phyloP scores from a whole-genome alignment of 2,113 vertebrate species.

The Leptobrachium leishanense region DNA sequence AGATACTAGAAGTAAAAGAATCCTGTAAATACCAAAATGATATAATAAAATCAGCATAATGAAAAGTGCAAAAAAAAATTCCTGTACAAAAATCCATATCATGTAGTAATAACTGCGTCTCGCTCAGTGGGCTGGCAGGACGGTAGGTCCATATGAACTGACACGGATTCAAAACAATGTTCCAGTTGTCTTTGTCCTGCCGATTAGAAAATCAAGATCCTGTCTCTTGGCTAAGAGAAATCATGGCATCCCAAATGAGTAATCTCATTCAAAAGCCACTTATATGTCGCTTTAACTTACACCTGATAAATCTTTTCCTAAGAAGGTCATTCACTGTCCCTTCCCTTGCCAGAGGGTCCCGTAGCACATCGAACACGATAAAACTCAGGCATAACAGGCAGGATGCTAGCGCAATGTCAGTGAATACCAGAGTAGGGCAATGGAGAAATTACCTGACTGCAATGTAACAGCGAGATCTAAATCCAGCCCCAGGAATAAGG shows the following conservation, averaged over 20 bases:
- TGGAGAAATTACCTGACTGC: slow-evolving; percentile 2
- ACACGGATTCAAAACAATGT: too few species aligned
- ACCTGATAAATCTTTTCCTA: not conserved
- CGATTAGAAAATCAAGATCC: too few species aligned
- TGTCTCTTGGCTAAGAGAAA: not conserved
- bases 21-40: too few species aligned
- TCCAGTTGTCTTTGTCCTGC: too few species aligned
- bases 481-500: slow-evolving; percentile 1
- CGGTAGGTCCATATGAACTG: too few species aligned
- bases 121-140: too few species aligned
- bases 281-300: not conserved
- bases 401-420: not conserved
- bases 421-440: not conserved
- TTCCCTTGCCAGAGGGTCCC: not conserved
- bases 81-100: too few species aligned
- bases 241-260: not conserved
- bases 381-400: not conserved
- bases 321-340: not conserved
- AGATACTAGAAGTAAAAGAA: too few species aligned
- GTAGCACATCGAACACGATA: not conserved
- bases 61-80: too few species aligned
- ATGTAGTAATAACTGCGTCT: too few species aligned
- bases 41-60: too few species aligned
- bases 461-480: not conserved
- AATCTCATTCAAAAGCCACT: not conserved